A percentile compares a stretch with the other conserved stretches of the same genome.
Conservation (phyloP, 2,888 invertebrate genomes). For the Eupithecia inturbata region DNA sequence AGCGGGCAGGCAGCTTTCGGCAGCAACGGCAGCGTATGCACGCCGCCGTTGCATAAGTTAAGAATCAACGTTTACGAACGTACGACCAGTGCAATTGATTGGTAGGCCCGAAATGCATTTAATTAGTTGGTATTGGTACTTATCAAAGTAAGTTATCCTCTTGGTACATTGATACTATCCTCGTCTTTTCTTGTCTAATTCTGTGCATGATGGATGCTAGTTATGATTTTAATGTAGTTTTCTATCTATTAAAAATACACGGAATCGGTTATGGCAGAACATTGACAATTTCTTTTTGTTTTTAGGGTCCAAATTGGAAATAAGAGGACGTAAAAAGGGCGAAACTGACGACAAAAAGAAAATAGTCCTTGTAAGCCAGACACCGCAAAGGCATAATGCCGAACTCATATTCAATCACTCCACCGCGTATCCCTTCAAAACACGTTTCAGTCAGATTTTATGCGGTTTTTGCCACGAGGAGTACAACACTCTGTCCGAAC, state of each 20-base stretch:
- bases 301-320: constrained; percentile 79
- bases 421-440: constrained; percentile 77
- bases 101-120: background rate
- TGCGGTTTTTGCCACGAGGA: constrained; percentile 76
- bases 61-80: background rate
- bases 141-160: background rate
- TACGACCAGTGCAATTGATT: background rate
- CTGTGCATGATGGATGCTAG: constrained; percentile 44
- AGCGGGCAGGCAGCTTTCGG: too few relatives aligned
- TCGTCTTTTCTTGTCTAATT: background rate
- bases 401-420: constrained; percentile 74
- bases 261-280: constrained; percentile 54
- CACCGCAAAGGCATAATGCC: constrained; percentile 76
- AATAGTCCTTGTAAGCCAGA: constrained; percentile 76
- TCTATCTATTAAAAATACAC: constrained; percentile 13
- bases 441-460: constrained; percentile 73
- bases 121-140: background rate
- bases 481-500: constrained; percentile 61
- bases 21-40: too few relatives aligned
- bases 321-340: constrained; percentile 70
- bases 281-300: constrained; percentile 79
- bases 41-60: too few relatives aligned
- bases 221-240: constrained; percentile 36
- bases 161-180: background rate
- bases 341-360: constrained; percentile 72